Conservation (phyloP, 30 jellyfish, hydroid and myxozoan genomes). For the Rhopilema esculentum region DNA sequence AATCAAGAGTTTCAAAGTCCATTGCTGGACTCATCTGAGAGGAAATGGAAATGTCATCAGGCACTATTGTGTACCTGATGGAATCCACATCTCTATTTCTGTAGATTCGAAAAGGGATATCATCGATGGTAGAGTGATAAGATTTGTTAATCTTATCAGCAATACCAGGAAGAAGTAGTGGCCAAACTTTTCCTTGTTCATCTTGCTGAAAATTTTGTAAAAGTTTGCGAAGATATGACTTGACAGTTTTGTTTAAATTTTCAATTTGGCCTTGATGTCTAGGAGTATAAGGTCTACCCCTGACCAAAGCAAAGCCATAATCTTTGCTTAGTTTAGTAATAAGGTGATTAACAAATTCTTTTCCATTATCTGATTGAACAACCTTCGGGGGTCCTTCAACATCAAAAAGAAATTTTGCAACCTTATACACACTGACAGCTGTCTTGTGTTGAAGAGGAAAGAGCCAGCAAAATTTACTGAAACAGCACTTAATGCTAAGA, state of each 20-base stretch:
- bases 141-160: slow-evolving; percentile 5
- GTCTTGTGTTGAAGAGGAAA: background rate
- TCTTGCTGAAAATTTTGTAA: background rate
- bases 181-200: slow-evolving; percentile 7
- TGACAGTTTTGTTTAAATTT: slow-evolving; percentile 16
- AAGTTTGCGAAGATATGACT: background rate
- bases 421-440: background rate
- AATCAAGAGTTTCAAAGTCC: background rate
- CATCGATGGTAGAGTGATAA: slow-evolving; percentile 22
- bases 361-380: slow-evolving; percentile 21
- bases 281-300: slow-evolving; percentile 23
- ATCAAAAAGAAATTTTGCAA: too few species aligned
- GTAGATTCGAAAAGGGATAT: slow-evolving; percentile 19
- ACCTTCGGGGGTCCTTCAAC: slow-evolving; percentile 4
- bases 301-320: background rate
- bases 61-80: background rate
- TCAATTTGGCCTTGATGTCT: slow-evolving; percentile 18
- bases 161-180: slow-evolving; percentile 13
- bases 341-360: slow-evolving; percentile 17
- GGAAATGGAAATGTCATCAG: too few species aligned
- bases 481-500: slow-evolving; percentile 7
- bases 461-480: slow-evolving; percentile 8
- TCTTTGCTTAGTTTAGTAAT: background rate
- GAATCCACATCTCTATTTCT: background rate
- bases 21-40: too few species aligned